Evolutionary conservation across 1,140 invertebrate species (phyloP), one percentile per base, ranked within the genome.

Genomic region (Zaprionus inermis): DNA sequence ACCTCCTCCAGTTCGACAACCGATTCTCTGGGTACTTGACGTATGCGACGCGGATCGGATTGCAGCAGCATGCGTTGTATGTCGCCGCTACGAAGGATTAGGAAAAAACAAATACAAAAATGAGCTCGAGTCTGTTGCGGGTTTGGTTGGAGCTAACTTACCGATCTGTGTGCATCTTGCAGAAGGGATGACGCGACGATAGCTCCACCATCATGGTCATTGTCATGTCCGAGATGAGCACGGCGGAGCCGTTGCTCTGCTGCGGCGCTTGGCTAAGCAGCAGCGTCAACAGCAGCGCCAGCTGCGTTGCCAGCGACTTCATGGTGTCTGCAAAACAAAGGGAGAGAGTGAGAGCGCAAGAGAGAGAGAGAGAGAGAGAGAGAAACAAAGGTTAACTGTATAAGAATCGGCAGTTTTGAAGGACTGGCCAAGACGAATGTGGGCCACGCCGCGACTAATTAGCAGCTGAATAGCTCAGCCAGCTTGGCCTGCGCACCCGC

Each of bases 191-290:
- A 0, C 92, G 93, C 6, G 94, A 93, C 12, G 94, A 94, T 2
- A 95, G 72, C 82, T 95, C 94, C 28, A 95, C 93, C 95, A 95
- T 95, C 54, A 93, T 94, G 10, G 94, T 94, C 94, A 95, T 95
- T 2, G 93, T 93, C 68, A 93, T 92, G 69, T 95, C 94, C 1
- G 94, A 93, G n/a, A 95, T 94, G 7, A 95, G 84, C 5, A 95
- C 94, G 0, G 92, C 93, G 30, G 92, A 92, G 22, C 84, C 72
- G 14, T 44, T 49, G 24, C 74, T 68, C 38, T 78, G 64, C 41
- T 67, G 52, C 60, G 72, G 65, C 32, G 64, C 34, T 54, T 69
- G 32, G 9, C 84, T 59, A 10, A 88, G 64, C 70, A 81, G 64
- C 41, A 86, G 69, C 55, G 36, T 41, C 56, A 76, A 14, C 38